Evolutionary conservation across 2,113 vertebrate genomes (phyloP).

Genomic region (Phodopus roborovskii): DNA sequence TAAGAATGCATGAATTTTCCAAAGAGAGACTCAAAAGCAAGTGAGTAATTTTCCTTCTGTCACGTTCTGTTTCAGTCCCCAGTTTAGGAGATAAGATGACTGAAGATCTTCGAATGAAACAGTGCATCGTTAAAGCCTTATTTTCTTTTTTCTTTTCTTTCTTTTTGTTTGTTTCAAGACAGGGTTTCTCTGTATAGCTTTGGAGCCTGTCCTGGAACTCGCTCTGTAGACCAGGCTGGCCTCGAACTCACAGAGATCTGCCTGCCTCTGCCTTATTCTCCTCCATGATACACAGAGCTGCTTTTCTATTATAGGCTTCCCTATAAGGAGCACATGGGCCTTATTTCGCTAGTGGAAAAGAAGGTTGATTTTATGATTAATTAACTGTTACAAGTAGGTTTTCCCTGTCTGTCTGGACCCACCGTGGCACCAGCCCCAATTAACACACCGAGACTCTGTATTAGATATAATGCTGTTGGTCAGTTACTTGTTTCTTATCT

Average conservation of each 20-base stretch:
- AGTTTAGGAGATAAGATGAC: constrained; percentile 54
- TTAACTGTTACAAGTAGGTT: no score
- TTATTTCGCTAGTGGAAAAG: constrained; percentile 51
- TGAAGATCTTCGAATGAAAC: constrained; percentile 67
- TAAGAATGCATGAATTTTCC: constrained; percentile 38
- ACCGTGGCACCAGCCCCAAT: no score
- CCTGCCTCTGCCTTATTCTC: constrained; percentile 49
- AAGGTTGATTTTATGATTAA: constrained; percentile 40
- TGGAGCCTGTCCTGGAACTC: no score
- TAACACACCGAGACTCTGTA: no score
- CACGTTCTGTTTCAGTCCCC: constrained; percentile 50
- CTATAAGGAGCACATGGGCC: constrained; percentile 37
- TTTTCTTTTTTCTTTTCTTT: neutral
- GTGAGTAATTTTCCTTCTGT: constrained; percentile 22
- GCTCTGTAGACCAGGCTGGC: no score
- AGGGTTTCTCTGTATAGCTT: no score
- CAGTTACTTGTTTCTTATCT: no score
- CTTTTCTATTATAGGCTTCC: constrained; percentile 29
- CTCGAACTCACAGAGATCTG: no score
- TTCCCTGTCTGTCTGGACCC: no score
- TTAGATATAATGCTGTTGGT: no score
- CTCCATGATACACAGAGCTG: constrained; percentile 48
- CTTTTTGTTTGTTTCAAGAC: no score
- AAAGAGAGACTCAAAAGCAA: constrained; percentile 5
- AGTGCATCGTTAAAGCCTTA: constrained; percentile 62